Evolutionary conservation across 2,797 vertebrate genomes (phyloP).

Genomic region (Anniella stebbinsi): DNA sequence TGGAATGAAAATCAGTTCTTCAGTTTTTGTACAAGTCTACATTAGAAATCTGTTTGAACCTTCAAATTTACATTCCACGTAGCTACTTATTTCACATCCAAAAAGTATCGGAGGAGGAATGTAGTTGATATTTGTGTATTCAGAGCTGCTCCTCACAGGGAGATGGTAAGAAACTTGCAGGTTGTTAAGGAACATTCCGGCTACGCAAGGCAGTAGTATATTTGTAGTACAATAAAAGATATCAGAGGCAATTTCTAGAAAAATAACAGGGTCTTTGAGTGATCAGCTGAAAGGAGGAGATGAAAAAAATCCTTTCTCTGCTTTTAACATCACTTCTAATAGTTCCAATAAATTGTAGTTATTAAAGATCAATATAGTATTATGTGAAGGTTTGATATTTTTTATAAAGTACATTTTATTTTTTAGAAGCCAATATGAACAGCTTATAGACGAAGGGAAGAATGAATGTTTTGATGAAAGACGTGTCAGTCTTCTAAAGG

Average conservation of each 20-base stretch:
- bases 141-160: not conserved
- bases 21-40: not conserved
- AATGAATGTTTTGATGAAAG: constrained; percentile 79
- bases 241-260: constrained; percentile 2
- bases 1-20: not conserved
- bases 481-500: constrained; percentile 74
- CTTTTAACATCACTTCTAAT: constrained; percentile 16
- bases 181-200: not conserved
- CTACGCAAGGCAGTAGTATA: not conserved
- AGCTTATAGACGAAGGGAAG: constrained; percentile 71
- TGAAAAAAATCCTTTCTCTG: not conserved
- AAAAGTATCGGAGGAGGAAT: not conserved
- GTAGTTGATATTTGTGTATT: not conserved
- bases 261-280: not conserved
- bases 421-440: constrained; percentile 75
- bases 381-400: not conserved
- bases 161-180: not conserved
- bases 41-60: not conserved
- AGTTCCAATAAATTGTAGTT: constrained; percentile 4
- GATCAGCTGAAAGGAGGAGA: not conserved
- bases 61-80: not conserved
- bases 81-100: not conserved
- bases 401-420: constrained; percentile 33
- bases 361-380: constrained; percentile 13
- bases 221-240: not conserved